phyloP scores from a whole-genome alignment of 2,113 vertebrate species.

The Nothobranchius kuhntae region DNA sequence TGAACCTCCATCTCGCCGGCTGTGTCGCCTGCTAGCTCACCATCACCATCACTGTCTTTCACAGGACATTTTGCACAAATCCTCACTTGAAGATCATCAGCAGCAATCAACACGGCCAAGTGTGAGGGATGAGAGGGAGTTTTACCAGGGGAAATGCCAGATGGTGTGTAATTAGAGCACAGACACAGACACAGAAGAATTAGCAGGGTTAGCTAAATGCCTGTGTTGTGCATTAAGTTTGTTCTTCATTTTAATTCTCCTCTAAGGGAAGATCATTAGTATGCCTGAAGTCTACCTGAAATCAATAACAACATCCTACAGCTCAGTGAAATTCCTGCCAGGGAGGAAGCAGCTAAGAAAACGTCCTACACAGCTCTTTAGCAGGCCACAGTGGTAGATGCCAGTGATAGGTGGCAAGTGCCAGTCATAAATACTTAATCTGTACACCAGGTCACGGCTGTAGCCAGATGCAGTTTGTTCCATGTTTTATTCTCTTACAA shows the following conservation, averaged over 20 bases:
- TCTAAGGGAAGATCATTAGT: constrained; percentile 63
- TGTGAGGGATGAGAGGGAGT: constrained; percentile 69
- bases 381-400: constrained; percentile 40
- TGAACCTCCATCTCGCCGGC: constrained; percentile 23
- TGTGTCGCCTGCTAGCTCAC: constrained; percentile 41
- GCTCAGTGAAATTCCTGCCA: constrained; percentile 57
- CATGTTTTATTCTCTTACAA: constrained; percentile 48
- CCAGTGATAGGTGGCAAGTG: constrained; percentile 41
- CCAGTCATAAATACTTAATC: constrained; percentile 66
- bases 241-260: constrained; percentile 53
- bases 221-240: constrained; percentile 64
- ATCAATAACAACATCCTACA: constrained; percentile 67
- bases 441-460: constrained; percentile 26
- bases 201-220: constrained; percentile 72
- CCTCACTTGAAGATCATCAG: constrained; percentile 71
- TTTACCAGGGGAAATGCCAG: constrained; percentile 73
- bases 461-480: constrained; percentile 46
- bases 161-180: constrained; percentile 77
- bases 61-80: constrained; percentile 60
- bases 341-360: constrained; percentile 29
- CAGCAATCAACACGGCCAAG: constrained; percentile 63
- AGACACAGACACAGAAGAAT: constrained; percentile 68
- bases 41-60: constrained; percentile 51
- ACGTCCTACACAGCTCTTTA: constrained; percentile 48
- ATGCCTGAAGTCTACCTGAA: constrained; percentile 61